Base-by-base conservation (phyloP, 2,888 invertebrate genomes). In the Electrophaes corylata region DNA sequence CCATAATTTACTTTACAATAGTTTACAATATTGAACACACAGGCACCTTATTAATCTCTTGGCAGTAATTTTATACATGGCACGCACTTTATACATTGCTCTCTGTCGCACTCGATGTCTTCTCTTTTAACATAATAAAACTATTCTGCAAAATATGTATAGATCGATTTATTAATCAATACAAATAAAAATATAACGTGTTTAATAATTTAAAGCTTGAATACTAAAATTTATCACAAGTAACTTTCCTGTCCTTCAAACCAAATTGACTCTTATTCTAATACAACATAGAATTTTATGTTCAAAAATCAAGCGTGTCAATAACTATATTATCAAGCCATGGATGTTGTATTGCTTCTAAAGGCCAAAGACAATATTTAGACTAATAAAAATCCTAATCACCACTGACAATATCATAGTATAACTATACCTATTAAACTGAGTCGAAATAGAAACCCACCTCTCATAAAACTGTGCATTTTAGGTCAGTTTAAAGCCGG, bases 11-110 rank as follows among this genome's bases (percentile, higher is more conserved):
- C 68, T 68, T 77, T 76, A 71, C 69, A 78, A 81, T 73, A 73
- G 78, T 89, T 77, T 76, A 71, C 69, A 78, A 81, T 73, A 73
- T 78, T 90, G 89, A 90, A 91, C 90, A 90, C 91, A 83, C 86
- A 88, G 89, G 90, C 89, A 85, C 85, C 86, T 88, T 84, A 85
- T 74, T 76, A 79, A 76, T 77, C 71, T 76, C 80, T 86, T 86
- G 89, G 86, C 88, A 85, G 83, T 83, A n/a, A n/a, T n/a, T n/a
- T n/a, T 71, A 75, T 73, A 76, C 76, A 90, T 90, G 89, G 89
- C 90, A 90, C 89, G 73, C 77, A 68, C 60, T 72, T 65, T 64
- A 72, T 67, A 71, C 68, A 66, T 67, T 67, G 61, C 65, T 69
- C 60, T 67, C 71, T 64, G 67, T 66, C 65, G 67, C 72, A 65